phyloP scores from a whole-genome alignment of 2,888 invertebrate genomes.

The Chaitophorus viminalis region DNA sequence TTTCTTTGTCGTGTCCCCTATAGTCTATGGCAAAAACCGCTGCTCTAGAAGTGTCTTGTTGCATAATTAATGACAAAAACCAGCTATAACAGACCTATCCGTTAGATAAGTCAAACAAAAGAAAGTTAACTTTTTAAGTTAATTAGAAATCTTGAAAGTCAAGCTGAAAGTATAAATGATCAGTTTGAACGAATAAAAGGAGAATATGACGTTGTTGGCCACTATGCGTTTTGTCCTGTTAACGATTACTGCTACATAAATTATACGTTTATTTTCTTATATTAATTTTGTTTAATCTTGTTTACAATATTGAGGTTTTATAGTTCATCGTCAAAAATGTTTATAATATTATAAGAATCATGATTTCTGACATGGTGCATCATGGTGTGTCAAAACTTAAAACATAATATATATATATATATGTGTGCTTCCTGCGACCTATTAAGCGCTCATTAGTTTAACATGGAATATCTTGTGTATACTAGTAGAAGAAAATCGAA shows the following conservation, averaged over 20 bases:
- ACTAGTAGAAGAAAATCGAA: no score
- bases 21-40: slow-evolving; percentile 36
- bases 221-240: background rate
- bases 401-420: no score
- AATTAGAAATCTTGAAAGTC: slow-evolving; percentile 41
- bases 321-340: no score
- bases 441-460: no score
- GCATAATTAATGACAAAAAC: slow-evolving; percentile 56
- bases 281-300: no score
- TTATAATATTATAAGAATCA: no score
- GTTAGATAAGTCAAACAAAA: slow-evolving; percentile 53
- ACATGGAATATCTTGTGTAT: no score
- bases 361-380: no score
- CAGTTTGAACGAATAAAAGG: slow-evolving; percentile 16
- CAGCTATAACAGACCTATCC: slow-evolving; percentile 38
- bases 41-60: slow-evolving; percentile 45
- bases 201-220: background rate
- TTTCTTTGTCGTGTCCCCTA: slow-evolving; percentile 47
- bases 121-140: slow-evolving; percentile 53
- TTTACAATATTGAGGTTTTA: no score
- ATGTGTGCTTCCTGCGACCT: no score
- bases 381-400: no score
- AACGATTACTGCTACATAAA: background rate
- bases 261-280: no score
- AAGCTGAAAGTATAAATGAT: slow-evolving; percentile 32